Conservation (phyloP, 1,140 invertebrate species). For the Diorhabda elongata region DNA sequence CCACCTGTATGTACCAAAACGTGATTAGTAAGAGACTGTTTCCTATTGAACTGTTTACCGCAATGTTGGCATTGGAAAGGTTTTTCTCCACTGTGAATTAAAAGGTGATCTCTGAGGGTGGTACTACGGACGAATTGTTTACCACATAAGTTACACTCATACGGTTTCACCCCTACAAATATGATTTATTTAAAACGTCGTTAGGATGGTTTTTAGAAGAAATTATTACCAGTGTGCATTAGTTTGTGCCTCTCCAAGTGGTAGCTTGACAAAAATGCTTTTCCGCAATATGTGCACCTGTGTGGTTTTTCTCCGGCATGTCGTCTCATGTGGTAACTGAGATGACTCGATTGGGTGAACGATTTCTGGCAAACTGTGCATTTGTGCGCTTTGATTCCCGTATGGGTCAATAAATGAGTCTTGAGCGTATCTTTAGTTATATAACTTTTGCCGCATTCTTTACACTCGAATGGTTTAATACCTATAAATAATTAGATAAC, state of each 20-base stretch:
- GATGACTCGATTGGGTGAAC: conserved; percentile 27
- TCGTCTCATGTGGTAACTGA: conserved; percentile 30
- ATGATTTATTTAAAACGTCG: background rate
- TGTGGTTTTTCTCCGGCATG: conserved; percentile 33
- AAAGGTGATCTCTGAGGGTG: conserved; percentile 55
- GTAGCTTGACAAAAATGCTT: conserved; percentile 37
- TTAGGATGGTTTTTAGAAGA: background rate
- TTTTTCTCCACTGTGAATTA: conserved; percentile 62
- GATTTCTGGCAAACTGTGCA: conserved; percentile 34
- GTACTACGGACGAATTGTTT: conserved; percentile 57
- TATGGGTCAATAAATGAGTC: conserved; percentile 26
- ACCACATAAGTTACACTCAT: conserved; percentile 51
- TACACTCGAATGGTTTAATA: conserved; percentile 58
- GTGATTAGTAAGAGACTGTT: conserved; percentile 14
- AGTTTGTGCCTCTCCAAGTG: conserved; percentile 16
- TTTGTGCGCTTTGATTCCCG: conserved; percentile 24
- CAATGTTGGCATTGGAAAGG: conserved; percentile 56
- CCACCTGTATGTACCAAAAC: conserved; percentile 3
- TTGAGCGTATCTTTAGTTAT: conserved; percentile 20
- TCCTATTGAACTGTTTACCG: conserved; percentile 52
- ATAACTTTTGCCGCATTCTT: conserved; percentile 21
- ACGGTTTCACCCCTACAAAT: conserved; percentile 14
- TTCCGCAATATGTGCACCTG: conserved; percentile 26
- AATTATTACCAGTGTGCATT: conserved; percentile 11
- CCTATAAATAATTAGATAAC: conserved; percentile 46